These are phyloP conservation scores for Aphodius sticticus DNA, from an alignment of 2,888 invertebrate genomes.

Conservation along the genomic window DNA sequence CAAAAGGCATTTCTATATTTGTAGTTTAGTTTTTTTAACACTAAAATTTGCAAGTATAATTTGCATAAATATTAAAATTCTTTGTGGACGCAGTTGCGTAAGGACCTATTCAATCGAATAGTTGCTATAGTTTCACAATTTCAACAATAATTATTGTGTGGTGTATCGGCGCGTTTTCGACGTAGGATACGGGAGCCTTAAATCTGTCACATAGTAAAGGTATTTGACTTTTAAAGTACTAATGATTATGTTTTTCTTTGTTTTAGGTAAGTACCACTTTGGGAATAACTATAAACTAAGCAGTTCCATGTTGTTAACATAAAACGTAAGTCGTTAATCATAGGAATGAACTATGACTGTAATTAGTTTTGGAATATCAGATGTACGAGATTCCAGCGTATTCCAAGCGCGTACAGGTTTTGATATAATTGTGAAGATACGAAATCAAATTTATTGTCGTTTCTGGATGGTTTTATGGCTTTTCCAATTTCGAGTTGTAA, in stretches of 20 bases:
- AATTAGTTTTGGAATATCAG: background rate
- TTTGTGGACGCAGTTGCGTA: too few species aligned
- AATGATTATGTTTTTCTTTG: background rate
- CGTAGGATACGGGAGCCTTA: too few species aligned
- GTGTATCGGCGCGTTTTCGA: too few species aligned
- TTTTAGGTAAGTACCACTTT: slow-evolving; percentile 19
- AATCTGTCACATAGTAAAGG: too few species aligned
- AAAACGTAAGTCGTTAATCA: slow-evolving; percentile 5
- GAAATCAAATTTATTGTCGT: background rate
- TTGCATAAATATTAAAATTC: too few species aligned
- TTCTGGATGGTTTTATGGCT: background rate
- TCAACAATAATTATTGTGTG: too few species aligned
- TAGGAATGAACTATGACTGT: background rate
- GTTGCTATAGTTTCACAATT: too few species aligned
- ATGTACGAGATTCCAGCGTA: background rate
- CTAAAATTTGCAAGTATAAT: too few species aligned
- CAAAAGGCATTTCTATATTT: too few species aligned
- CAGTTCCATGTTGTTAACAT: background rate
- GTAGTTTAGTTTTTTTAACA: too few species aligned
- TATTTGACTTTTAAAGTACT: background rate
- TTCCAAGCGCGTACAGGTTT: background rate
- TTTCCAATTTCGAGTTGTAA: slow-evolving; percentile 4
- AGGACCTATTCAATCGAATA: too few species aligned
- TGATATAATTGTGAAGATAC: background rate
- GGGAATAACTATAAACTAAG: slow-evolving; percentile 16